Percentiles rank a stretch among this genome's conserved stretches.
These are phyloP conservation scores for Drosophila antonietae DNA, from an alignment of 2,888 invertebrate species.

Conservation along the genomic window DNA sequence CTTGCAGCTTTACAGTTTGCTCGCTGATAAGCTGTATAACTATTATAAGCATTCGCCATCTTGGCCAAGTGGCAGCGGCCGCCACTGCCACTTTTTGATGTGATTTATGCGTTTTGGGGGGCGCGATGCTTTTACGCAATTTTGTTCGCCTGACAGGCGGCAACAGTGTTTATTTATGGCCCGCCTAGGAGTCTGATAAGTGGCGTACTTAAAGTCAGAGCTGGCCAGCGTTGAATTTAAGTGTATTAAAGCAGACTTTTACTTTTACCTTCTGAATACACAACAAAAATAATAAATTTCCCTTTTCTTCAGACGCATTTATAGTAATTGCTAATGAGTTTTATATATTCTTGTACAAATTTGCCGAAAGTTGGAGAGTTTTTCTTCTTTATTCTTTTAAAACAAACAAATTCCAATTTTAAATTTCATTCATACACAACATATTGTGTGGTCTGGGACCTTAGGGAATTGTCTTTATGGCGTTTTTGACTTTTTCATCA, in stretches of 20 bases:
- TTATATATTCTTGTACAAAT: too few species aligned
- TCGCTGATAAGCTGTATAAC: slow-evolving; percentile 43
- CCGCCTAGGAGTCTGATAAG: slow-evolving; percentile 61
- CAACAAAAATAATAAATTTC: not conserved
- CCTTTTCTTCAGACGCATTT: not conserved
- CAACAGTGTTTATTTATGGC: slow-evolving; percentile 70
- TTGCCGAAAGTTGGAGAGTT: not conserved
- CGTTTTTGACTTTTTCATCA: not conserved
- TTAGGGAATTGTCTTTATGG: not conserved
- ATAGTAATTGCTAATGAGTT: slow-evolving; percentile 9
- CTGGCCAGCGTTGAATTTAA: slow-evolving; percentile 6
- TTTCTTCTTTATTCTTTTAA: not conserved
- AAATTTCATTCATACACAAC: not conserved
- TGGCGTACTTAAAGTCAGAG: slow-evolving; percentile 48
- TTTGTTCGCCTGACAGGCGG: slow-evolving; percentile 63
- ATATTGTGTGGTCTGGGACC: too few species aligned
- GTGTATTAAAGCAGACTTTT: slow-evolving; percentile 7
- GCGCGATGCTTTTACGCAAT: slow-evolving; percentile 57
- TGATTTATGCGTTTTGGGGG: slow-evolving; percentile 67
- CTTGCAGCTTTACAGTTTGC: not conserved
- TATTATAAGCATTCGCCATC: slow-evolving; percentile 62
- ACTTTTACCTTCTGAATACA: not conserved
- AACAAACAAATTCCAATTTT: not conserved
- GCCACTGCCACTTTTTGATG: slow-evolving; percentile 26
- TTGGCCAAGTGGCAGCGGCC: slow-evolving; percentile 14